Percentiles rank a stretch among this genome's conserved stretches.
These are phyloP conservation scores for Pseudopipra pipra DNA, from an alignment of 2,113 vertebrate species.

Conservation along the genomic window DNA sequence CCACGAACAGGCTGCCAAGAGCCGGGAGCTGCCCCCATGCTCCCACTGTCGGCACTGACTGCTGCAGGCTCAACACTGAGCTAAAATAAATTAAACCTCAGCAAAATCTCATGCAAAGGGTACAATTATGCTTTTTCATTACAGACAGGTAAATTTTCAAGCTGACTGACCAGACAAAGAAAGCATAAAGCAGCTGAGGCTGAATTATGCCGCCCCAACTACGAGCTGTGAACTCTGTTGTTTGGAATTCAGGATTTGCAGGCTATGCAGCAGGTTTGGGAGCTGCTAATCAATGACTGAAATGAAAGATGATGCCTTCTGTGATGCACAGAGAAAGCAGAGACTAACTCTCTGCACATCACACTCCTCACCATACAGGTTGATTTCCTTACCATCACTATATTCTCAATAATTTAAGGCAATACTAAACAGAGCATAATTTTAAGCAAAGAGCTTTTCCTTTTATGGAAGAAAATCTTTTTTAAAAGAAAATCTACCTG, in stretches of 20 bases:
- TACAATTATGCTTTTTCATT: not conserved
- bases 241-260: not conserved
- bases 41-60: not conserved
- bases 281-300: conserved; percentile 8
- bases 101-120: not conserved
- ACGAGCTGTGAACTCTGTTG: not conserved
- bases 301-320: not conserved
- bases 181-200: not conserved
- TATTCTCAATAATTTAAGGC: not conserved
- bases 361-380: not conserved
- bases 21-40: too few relatives aligned
- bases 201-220: not conserved
- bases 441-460: not conserved
- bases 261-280: not conserved
- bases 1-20: not conserved
- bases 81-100: not conserved
- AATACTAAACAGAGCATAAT: not conserved
- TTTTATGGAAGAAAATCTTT: not conserved
- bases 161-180: not conserved
- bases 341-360: not conserved
- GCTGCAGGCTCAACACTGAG: not conserved
- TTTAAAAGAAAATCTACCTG: not conserved
- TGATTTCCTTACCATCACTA: not conserved
- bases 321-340: not conserved
- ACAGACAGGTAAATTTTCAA: conserved; percentile 24